Conservation (phyloP, 2,888 invertebrate genomes). For the Melanchra persicariae region DNA sequence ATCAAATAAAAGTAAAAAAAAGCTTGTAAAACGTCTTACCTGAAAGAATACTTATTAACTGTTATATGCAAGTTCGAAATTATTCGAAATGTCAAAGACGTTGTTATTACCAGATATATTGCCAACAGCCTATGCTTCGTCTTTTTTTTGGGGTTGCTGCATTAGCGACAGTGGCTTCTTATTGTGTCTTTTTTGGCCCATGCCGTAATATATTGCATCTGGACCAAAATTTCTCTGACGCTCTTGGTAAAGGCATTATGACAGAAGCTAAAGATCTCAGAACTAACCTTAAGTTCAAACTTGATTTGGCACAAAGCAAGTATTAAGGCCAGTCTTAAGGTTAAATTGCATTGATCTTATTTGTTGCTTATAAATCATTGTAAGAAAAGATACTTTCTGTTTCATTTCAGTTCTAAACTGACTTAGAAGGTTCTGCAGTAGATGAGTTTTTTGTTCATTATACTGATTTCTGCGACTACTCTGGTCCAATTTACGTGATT, state of each 20-base stretch:
- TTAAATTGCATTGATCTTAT: constrained; percentile 62
- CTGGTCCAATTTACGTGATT: constrained; percentile 16
- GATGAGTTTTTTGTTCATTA: background rate
- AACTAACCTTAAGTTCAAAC: constrained; percentile 70
- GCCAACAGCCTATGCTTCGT: background rate
- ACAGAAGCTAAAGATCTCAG: constrained; percentile 67
- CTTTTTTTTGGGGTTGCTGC: background rate
- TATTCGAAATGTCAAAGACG: background rate
- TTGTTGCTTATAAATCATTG: constrained; percentile 31
- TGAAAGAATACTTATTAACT: background rate
- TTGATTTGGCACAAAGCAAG: constrained; percentile 65
- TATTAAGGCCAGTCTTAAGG: constrained; percentile 73
- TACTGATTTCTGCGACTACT: constrained; percentile 6
- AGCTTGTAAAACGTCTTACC: background rate
- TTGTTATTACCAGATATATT: background rate
- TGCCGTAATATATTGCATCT: background rate
- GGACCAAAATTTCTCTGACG: constrained; percentile 1
- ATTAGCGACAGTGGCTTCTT: background rate
- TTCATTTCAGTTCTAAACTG: constrained; percentile 14
- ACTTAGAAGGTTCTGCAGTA: background rate
- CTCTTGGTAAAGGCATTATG: constrained; percentile 52
- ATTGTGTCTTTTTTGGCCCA: background rate
- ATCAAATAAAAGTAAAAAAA: background rate
- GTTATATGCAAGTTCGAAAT: background rate
- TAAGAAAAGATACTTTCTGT: constrained; percentile 18